phyloP scores from a whole-genome alignment of 2,113 vertebrate genomes.

The Ceyx melanurus region DNA sequence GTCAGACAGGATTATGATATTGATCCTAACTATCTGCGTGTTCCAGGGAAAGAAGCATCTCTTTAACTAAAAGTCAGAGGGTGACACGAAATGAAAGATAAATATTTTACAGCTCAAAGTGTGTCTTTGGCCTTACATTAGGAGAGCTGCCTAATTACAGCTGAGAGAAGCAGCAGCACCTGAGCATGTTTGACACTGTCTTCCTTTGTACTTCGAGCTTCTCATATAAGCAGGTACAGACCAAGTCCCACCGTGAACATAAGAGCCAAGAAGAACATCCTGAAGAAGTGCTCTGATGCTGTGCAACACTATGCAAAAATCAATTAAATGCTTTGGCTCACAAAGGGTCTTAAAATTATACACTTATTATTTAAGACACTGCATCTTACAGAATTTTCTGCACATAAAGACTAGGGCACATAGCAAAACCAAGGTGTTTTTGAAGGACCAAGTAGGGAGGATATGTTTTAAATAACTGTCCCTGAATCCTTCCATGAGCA shows the following conservation, averaged over 20 bases:
- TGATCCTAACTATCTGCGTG: slow-evolving; percentile 39
- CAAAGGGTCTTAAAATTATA: neutral
- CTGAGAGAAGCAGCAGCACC: slow-evolving; percentile 19
- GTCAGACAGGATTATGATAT: slow-evolving; percentile 64
- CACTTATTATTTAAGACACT: neutral
- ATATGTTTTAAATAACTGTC: neutral
- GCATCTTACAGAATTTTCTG: neutral
- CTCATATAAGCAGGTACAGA: neutral
- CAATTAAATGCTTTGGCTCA: neutral
- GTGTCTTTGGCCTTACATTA: slow-evolving; percentile 7
- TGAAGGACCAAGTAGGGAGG: neutral
- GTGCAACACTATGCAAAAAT: fast-evolving
- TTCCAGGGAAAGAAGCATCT: slow-evolving; percentile 51
- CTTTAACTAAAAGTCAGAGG: slow-evolving; percentile 54
- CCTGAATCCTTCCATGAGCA: neutral
- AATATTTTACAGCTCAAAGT: slow-evolving; percentile 44
- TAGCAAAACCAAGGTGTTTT: neutral
- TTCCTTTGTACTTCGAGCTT: neutral
- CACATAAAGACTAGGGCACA: neutral
- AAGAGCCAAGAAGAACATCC: neutral
- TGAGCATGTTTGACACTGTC: neutral
- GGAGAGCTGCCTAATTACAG: slow-evolving; percentile 25
- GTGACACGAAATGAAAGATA: slow-evolving; percentile 57
- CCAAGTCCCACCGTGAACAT: neutral
- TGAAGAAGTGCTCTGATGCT: neutral